Evolutionary conservation across 2,888 invertebrate species (phyloP).

Genomic region (Microctonus brassicae): DNA sequence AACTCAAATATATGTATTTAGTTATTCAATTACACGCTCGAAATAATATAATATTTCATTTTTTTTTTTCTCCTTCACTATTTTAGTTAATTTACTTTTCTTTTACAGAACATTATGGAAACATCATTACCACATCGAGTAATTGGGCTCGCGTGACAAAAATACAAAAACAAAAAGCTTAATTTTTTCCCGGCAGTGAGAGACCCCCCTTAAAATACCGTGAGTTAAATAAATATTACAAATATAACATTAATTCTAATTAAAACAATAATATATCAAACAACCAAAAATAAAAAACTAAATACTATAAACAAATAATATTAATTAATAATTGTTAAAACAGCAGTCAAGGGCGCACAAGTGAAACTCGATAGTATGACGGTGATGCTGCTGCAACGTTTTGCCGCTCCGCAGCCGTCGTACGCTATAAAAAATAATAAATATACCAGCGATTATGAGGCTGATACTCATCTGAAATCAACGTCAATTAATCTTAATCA

Average conservation of each 20-base stretch:
- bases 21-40: neutral
- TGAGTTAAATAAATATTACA: neutral
- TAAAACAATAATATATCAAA: neutral
- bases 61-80: neutral
- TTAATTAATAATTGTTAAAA: conserved; percentile 1
- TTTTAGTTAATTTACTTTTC: neutral
- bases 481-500: conserved; percentile 25
- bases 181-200: neutral
- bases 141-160: conserved; percentile 21
- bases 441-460: conserved; percentile 13
- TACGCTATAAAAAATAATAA: conserved; percentile 64
- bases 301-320: neutral
- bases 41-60: neutral
- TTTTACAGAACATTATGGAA: conserved; percentile 25
- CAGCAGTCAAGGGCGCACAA: conserved; percentile 45
- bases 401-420: conserved; percentile 68
- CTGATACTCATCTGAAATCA: neutral
- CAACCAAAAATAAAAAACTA: neutral
- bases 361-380: conserved; percentile 65
- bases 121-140: conserved; percentile 4
- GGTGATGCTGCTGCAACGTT: conserved; percentile 70
- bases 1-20: neutral
- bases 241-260: too few species aligned
- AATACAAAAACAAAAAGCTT: conserved; percentile 13
- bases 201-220: neutral